Evolutionary conservation across 2,888 invertebrate genomes (phyloP), one percentile per base, ranked within the genome.

Genomic region (Pachydiplax longipennis): DNA sequence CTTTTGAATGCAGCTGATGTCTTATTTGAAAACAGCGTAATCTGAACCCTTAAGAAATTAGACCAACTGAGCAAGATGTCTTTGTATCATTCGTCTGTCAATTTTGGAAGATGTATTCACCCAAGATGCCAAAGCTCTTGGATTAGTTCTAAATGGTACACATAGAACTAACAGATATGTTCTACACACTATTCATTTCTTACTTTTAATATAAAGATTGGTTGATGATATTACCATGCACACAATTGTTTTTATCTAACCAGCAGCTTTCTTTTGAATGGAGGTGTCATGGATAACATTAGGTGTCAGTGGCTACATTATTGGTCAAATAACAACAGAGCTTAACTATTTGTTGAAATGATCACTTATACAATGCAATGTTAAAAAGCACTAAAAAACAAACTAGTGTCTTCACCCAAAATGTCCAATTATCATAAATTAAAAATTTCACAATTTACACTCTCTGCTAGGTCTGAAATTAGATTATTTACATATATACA

Each of bases 401-500:
- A 61, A 37, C 61, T 87, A 61, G 87, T 87, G 87, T 87, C 87
- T 61, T 87, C 87, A 87, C 87, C 87, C 87, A 58, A 87, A 87
- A 65, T 65, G 87, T 61, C 87, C 87, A 87, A 87, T 37, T 87
- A 87, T 83, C 83, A 83, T 87, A 87, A 87, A 87, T 87, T 87
- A 87, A 87, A 87, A 87, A 61, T 87, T 81, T 87, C 87, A 53
- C 53, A 61, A 61, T 87, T 22, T 87, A 87, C 87, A 87, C 65
- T 37, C 61, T 13, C 65, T 61, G 87, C n/a, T 37, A 87, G 87
- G 37, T 87, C 87, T 65, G 37, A n/a, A 65, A 87, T 37, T 31
- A 13, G 53, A 87, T 31, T 87, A 87, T 87, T 87, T 87, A 87
- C 87, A 87, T 87, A 87, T 87, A 87, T 87, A 87, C 87, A 87